phyloP scores from a whole-genome alignment of 1,140 invertebrate species.

The Drosophila sp. region DNA sequence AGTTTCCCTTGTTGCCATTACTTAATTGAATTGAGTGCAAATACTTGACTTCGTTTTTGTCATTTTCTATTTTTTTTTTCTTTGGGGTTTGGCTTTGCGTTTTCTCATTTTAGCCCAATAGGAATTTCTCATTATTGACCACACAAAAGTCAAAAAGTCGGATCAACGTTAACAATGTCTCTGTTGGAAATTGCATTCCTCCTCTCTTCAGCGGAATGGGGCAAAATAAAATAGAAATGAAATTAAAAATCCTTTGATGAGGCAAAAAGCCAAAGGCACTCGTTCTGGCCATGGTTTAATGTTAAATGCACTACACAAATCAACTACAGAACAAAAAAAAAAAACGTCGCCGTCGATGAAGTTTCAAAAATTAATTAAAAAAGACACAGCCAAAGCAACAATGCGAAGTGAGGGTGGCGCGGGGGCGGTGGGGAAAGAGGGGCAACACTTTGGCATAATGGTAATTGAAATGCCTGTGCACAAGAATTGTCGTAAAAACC shows the following conservation, averaged over 20 bases:
- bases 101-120: conserved; percentile 61
- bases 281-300: conserved; percentile 58
- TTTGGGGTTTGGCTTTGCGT: conserved; percentile 19
- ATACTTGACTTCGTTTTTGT: conserved; percentile 67
- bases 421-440: conserved; percentile 33
- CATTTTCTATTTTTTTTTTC: conserved; percentile 20
- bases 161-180: conserved; percentile 65
- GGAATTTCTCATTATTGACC: conserved; percentile 81
- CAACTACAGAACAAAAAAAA: conserved; percentile 10
- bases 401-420: conserved; percentile 27
- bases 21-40: conserved; percentile 77
- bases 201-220: background rate
- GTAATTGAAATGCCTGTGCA: background rate
- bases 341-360: background rate
- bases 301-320: conserved; percentile 64
- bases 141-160: conserved; percentile 65
- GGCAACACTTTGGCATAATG: conserved; percentile 39
- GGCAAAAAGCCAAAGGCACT: conserved; percentile 44
- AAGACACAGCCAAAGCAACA: conserved; percentile 28
- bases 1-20: conserved; percentile 52
- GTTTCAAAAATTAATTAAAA: conserved; percentile 71
- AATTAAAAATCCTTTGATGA: conserved; percentile 77
- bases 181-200: conserved; percentile 52
- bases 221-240: conserved; percentile 43
- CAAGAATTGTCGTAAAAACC: background rate